Base-by-base conservation (phyloP, 2,113 vertebrate genomes). In the Prietella phreatophila region DNA sequence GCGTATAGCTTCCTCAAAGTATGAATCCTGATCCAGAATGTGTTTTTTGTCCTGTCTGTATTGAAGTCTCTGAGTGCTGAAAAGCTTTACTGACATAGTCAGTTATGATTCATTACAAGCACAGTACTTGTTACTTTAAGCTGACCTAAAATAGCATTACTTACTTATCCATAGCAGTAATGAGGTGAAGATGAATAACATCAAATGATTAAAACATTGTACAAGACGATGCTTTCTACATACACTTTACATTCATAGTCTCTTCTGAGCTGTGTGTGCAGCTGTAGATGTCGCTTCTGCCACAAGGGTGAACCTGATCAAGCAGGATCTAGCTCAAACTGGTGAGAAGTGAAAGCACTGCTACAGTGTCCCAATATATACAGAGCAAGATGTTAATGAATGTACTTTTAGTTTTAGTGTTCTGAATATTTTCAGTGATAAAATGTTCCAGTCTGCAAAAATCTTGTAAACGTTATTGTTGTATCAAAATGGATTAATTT, bases 251-350 rank as follows among this genome's bases (percentile, higher is more conserved):
- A 69, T 56, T 39, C 47, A 56, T n/a, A 56, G 47, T 33, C 13
- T 33, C 5, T 39, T 53, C n/a, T 67, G 63, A 81, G 2, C n/a
- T 67, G 92, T 91, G 90, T 85, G 27, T 63, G 85, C 91, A 93
- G 91, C 92, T 94, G 92, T 89, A 92, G 83, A 81, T 85, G 17
- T 63, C 39, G 3, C 47, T 11, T 69, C 33, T 86, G 79, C 91
- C 92, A 91, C 88, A 82, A 88, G 92, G 89, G 88, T 89, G 78
- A 4, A 17, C 27, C 2, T 90, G 90, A 87, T 90, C 89, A 67
- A n/a, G 17, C 85, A 42, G 88, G 89, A 94, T 92, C 93, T 91
- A 85, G 93, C 93, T 93, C 90, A 89, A 89, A 14, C 91, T 92
- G 91, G 90, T 91, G 88, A 92, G 90, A 17, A 19, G 10, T 6